Conservation (phyloP, 2,113 vertebrate genomes). For the Ondatra zibethicus region DNA sequence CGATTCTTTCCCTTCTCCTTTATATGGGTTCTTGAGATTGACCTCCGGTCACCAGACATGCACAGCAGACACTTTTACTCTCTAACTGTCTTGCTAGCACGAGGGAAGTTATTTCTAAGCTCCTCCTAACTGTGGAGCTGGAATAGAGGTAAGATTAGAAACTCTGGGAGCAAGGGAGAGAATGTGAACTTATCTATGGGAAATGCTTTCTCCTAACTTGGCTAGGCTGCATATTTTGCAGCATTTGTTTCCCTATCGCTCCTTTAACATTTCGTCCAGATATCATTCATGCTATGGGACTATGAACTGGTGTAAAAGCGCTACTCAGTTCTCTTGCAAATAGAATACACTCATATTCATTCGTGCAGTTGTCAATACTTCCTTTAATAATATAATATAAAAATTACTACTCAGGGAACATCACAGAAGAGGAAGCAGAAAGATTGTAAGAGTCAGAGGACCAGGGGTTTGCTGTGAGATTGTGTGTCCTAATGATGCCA, state of each 20-base stretch:
- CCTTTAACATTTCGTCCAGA: slow-evolving; percentile 15
- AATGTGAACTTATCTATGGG: not conserved
- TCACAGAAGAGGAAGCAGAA: not conserved
- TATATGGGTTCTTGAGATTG: not conserved
- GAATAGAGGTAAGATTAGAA: not conserved
- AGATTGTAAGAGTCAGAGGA: not conserved
- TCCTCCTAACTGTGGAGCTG: not conserved
- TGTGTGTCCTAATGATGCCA: not conserved
- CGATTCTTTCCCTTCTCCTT: not conserved
- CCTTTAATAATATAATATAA: not conserved
- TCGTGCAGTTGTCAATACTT: not conserved
- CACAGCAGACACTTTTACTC: too few species aligned
- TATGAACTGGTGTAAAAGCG: not conserved
- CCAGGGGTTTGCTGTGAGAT: not conserved
- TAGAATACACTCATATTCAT: not conserved
- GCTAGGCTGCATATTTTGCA: not conserved
- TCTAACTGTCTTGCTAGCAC: not conserved
- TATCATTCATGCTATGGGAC: not conserved
- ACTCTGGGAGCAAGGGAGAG: not conserved
- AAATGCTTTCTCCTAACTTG: not conserved
- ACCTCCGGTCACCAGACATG: not conserved
- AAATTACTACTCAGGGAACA: not conserved
- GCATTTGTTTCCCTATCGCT: not conserved
- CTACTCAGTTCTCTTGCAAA: not conserved
- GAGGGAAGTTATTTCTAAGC: not conserved